phyloP scores from a whole-genome alignment of 2,888 invertebrate genomes.

The Synanthedon vespiformis region DNA sequence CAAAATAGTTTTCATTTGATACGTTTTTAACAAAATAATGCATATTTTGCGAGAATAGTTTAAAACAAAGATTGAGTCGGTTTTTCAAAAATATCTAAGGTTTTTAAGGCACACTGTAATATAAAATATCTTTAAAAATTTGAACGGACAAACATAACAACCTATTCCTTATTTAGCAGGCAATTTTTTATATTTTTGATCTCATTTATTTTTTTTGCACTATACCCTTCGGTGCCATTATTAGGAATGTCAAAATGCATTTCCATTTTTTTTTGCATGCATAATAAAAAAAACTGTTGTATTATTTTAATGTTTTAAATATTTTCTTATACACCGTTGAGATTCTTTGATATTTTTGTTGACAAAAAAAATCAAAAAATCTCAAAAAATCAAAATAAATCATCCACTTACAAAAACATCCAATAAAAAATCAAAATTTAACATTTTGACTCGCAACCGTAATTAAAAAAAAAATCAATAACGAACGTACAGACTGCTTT shows the following conservation, averaged over 20 bases:
- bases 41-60: too few species aligned
- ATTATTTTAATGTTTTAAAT: too few species aligned
- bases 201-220: slow-evolving; percentile 48
- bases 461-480: neutral
- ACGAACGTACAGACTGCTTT: slow-evolving; percentile 1
- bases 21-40: too few species aligned
- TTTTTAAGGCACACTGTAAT: neutral
- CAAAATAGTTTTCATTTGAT: too few species aligned
- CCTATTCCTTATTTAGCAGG: slow-evolving; percentile 38
- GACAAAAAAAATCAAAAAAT: neutral
- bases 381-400: neutral
- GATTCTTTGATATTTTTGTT: neutral
- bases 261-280: slow-evolving; percentile 6
- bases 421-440: neutral
- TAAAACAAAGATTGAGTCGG: too few species aligned
- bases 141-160: slow-evolving; percentile 33
- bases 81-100: too few species aligned
- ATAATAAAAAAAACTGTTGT: neutral
- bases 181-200: slow-evolving; percentile 49
- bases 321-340: too few species aligned
- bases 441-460: neutral
- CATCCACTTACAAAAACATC: neutral
- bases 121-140: slow-evolving; percentile 1
- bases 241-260: slow-evolving; percentile 25
- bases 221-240: slow-evolving; percentile 55